Conservation (phyloP, 2,888 invertebrate genomes). For the Margaritifera margaritifera region DNA sequence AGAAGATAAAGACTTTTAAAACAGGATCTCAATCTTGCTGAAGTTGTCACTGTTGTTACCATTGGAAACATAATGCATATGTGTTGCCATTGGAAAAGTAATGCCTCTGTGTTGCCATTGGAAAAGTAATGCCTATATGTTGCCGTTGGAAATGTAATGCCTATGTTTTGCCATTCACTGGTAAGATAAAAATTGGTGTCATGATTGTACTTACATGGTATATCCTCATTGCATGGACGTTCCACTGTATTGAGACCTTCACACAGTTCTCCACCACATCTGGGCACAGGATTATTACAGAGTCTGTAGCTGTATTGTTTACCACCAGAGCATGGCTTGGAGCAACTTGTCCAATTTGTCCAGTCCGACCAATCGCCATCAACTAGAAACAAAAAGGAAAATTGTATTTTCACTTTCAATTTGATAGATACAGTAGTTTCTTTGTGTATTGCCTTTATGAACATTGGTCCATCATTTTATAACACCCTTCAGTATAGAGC, state of each 20-base stretch:
- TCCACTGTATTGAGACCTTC: conserved; percentile 11
- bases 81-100: too few relatives aligned
- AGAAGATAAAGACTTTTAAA: too few relatives aligned
- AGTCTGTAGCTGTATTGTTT: conserved; percentile 8
- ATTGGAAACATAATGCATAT: too few relatives aligned
- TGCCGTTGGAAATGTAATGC: neutral
- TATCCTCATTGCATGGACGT: conserved; percentile 12
- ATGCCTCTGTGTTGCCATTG: neutral
- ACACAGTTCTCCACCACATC: conserved; percentile 18
- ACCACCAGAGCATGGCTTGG: conserved; percentile 5
- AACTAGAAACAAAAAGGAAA: conserved; percentile 2
- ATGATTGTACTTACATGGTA: conserved; percentile 14
- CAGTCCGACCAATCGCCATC: conserved; percentile 22
- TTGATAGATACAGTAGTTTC: too few relatives aligned
- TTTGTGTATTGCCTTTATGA: too few relatives aligned
- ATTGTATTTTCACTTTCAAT: too few relatives aligned
- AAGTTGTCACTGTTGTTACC: too few relatives aligned
- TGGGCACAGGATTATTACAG: conserved; percentile 15
- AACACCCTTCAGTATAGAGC: too few relatives aligned
- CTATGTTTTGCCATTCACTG: conserved; percentile 4
- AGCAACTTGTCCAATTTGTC: conserved; percentile 17
- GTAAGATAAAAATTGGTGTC: conserved; percentile 15
- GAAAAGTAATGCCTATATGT: neutral
- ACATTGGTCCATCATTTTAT: too few relatives aligned
- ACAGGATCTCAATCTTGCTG: too few relatives aligned